A percentile compares a stretch with the other conserved stretches of the same genome.
These are phyloP conservation scores for Calephelis perditalis DNA, from an alignment of 2,888 invertebrate genomes.

Conservation along the genomic window DNA sequence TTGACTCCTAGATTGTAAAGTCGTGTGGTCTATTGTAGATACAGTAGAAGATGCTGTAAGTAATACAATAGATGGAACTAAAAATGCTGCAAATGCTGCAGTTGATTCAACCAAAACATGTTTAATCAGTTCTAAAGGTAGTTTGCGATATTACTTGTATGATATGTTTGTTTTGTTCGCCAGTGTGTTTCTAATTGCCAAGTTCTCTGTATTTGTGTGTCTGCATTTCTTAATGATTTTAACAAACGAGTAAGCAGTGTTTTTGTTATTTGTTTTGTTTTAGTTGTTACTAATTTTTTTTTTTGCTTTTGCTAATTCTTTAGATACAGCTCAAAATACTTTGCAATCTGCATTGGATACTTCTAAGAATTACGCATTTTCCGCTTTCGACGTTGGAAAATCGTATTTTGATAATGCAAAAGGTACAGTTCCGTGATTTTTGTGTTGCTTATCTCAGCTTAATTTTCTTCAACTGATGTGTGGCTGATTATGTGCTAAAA, in stretches of 20 bases:
- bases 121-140: constrained; percentile 58
- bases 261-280: constrained; percentile 28
- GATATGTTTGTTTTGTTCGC: constrained; percentile 21
- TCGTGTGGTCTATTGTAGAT: constrained; percentile 32
- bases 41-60: constrained; percentile 39
- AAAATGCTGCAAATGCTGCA: constrained; percentile 46
- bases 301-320: constrained; percentile 32
- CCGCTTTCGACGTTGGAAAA: constrained; percentile 52
- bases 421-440: constrained; percentile 32
- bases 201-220: constrained; percentile 19
- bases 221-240: constrained; percentile 5
- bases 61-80: constrained; percentile 47
- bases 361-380: constrained; percentile 45
- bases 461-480: constrained; percentile 19
- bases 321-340: constrained; percentile 55
- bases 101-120: constrained; percentile 49
- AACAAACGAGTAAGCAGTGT: constrained; percentile 14
- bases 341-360: constrained; percentile 47
- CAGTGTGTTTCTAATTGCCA: constrained; percentile 20
- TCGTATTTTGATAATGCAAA: constrained; percentile 52
- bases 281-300: constrained; percentile 31
- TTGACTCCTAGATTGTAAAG: too few species aligned
- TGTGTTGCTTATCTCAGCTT: constrained; percentile 15
- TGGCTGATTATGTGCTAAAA: constrained; percentile 26
- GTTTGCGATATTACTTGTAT: constrained; percentile 6